Conservation (phyloP, 2,888 invertebrate genomes). For the Pyrocoelia pectoralis region DNA sequence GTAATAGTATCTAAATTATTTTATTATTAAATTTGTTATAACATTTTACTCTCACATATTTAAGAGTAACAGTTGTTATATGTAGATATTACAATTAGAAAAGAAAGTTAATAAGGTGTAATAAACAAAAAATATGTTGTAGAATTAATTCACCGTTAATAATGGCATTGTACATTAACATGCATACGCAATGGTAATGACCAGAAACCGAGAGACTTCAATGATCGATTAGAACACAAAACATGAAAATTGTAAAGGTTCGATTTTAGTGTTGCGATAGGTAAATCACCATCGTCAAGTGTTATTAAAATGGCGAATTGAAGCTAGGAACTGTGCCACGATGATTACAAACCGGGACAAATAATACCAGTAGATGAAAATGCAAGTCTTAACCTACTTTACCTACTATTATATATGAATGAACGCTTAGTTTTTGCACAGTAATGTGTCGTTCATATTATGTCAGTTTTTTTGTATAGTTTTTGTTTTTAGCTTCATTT, state of each 20-base stretch:
- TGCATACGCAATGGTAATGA: no score
- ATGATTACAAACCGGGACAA: conserved; percentile 42
- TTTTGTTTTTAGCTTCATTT: no score
- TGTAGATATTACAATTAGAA: conserved; percentile 8
- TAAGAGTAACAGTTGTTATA: conserved; percentile 10
- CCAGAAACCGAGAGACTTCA: neutral
- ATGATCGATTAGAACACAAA: neutral
- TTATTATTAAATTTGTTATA: neutral
- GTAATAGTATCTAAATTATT: neutral
- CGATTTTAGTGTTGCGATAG: conserved; percentile 26
- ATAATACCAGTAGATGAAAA: conserved; percentile 44
- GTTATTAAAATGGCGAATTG: conserved; percentile 28
- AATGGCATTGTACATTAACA: neutral
- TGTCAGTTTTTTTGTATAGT: no score
- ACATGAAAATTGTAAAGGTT: neutral
- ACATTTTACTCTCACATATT: conserved; percentile 12
- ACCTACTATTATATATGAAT: conserved; percentile 13
- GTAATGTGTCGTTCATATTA: conserved; percentile 16
- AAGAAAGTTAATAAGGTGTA: conserved; percentile 8
- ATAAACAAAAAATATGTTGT: conserved; percentile 10
- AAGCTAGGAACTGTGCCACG: conserved; percentile 41
- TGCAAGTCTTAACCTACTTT: conserved; percentile 45
- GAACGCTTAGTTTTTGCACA: conserved; percentile 16
- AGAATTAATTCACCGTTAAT: conserved; percentile 7
- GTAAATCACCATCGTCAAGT: conserved; percentile 26